Percentiles rank a stretch among this genome's conserved stretches.
Conservation (phyloP, 2,113 vertebrate genomes). For the Dasyprocta punctata region DNA sequence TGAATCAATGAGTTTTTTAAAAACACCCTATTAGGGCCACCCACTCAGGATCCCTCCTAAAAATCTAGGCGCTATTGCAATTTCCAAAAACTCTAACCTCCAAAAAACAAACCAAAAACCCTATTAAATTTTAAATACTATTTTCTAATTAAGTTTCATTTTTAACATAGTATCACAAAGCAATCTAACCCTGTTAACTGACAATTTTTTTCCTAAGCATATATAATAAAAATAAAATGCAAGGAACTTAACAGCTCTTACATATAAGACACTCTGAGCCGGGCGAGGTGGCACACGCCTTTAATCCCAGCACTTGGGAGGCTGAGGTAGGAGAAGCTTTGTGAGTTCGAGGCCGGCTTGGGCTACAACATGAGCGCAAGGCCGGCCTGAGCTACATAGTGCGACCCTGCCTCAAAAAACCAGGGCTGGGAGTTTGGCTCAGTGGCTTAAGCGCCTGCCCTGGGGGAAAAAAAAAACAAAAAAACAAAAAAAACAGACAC, state of each 20-base stretch:
- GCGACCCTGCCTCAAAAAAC: too few species aligned
- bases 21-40: not conserved
- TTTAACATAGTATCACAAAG: not conserved
- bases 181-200: constrained; percentile 27
- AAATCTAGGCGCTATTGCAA: not conserved
- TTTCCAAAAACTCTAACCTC: not conserved
- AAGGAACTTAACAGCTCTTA: constrained; percentile 1
- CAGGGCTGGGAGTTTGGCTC: too few species aligned
- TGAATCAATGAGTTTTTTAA: not conserved
- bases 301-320: too few species aligned
- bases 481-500: too few species aligned
- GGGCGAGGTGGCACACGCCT: too few species aligned
- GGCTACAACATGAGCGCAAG: too few species aligned
- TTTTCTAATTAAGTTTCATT: constrained; percentile 34
- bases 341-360: too few species aligned
- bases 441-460: too few species aligned
- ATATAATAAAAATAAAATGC: constrained; percentile 28
- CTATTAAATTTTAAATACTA: not conserved
- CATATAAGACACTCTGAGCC: not conserved
- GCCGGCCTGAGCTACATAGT: too few species aligned
- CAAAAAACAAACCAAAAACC: not conserved
- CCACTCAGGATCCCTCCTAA: not conserved
- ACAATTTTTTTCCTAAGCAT: not conserved
- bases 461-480: too few species aligned
- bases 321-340: too few species aligned